phyloP scores from a whole-genome alignment of 2,888 invertebrate species.

The Microchrysa polita region DNA sequence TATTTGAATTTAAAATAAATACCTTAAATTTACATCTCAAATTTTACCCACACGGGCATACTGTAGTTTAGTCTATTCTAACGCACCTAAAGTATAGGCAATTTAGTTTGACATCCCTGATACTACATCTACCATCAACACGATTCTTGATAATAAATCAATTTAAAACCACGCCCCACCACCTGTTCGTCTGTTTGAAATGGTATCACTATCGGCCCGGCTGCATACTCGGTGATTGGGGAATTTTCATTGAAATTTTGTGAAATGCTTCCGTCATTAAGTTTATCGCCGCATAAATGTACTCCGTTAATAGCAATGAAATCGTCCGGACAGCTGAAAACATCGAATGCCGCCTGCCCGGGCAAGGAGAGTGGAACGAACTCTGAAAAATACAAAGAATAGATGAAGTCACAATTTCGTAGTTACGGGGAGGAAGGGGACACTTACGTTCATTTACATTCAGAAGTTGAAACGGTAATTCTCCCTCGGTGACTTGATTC shows the following conservation, averaged over 20 bases:
- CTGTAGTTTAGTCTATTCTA: too few relatives aligned
- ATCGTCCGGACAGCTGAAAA: slow-evolving; percentile 79
- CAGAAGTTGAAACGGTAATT: slow-evolving; percentile 71
- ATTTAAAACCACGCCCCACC: slow-evolving; percentile 75
- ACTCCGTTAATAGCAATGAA: slow-evolving; percentile 76
- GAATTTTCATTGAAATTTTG: slow-evolving; percentile 74
- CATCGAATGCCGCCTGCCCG: slow-evolving; percentile 78
- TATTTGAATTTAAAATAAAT: too few relatives aligned
- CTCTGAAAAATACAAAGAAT: slow-evolving; percentile 67
- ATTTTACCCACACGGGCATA: too few relatives aligned
- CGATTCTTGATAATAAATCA: slow-evolving; percentile 75
- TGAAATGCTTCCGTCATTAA: slow-evolving; percentile 74
- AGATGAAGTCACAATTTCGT: too few relatives aligned
- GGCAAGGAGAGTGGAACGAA: slow-evolving; percentile 71
- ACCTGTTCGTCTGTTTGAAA: slow-evolving; percentile 73
- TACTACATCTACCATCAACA: slow-evolving; percentile 56
- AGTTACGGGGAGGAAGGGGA: too few relatives aligned
- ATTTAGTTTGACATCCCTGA: too few relatives aligned
- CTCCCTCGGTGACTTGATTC: slow-evolving; percentile 64
- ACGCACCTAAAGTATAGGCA: too few relatives aligned
- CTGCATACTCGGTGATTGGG: slow-evolving; percentile 74
- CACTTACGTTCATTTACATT: slow-evolving; percentile 73
- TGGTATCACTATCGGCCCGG: slow-evolving; percentile 76
- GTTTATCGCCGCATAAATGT: slow-evolving; percentile 76
- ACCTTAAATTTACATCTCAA: too few relatives aligned